A percentile compares a stretch with the other conserved stretches of the same genome.
phyloP scores from a whole-genome alignment of 2,888 invertebrate genomes.

The Leptinotarsa juncta region DNA sequence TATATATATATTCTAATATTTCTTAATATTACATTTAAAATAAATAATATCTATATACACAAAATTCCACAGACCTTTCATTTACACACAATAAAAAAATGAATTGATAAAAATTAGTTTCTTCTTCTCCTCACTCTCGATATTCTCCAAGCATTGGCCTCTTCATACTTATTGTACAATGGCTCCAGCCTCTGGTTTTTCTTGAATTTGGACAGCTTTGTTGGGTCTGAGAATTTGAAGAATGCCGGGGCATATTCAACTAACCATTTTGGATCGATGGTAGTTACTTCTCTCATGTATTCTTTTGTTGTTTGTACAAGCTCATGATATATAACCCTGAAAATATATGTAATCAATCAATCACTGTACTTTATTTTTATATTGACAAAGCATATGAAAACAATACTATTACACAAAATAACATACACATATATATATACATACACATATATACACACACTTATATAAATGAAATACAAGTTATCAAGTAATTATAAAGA shows the following conservation, averaged over 20 bases:
- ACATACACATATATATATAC: too few relatives aligned
- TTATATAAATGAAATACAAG: too few relatives aligned
- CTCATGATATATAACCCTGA: conserved; percentile 97
- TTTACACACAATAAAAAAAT: neutral
- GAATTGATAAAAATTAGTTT: conserved; percentile 72
- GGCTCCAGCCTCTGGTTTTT: conserved; percentile 98
- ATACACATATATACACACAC: too few relatives aligned
- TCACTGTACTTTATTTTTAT: too few relatives aligned
- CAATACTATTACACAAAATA: too few relatives aligned
- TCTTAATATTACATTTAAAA: too few relatives aligned
- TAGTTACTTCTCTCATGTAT: conserved; percentile 98
- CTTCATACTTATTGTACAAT: conserved; percentile 98
- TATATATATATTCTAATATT: too few relatives aligned
- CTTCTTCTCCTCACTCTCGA: conserved; percentile 89
- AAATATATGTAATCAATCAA: conserved; percentile 51
- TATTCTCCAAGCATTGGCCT: conserved; percentile 99
- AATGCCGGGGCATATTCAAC: conserved; percentile 99
- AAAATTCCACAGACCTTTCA: neutral
- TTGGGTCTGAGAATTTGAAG: conserved; percentile 98
- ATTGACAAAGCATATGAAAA: too few relatives aligned
- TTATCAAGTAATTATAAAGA: too few relatives aligned
- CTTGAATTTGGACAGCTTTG: conserved; percentile 98
- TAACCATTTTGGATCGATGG: conserved; percentile 97
- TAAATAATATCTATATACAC: too few relatives aligned
- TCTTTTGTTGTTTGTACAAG: conserved; percentile 98